Conservation (phyloP, 2,888 invertebrate species). For the Drosophila pseudotalamancana region DNA sequence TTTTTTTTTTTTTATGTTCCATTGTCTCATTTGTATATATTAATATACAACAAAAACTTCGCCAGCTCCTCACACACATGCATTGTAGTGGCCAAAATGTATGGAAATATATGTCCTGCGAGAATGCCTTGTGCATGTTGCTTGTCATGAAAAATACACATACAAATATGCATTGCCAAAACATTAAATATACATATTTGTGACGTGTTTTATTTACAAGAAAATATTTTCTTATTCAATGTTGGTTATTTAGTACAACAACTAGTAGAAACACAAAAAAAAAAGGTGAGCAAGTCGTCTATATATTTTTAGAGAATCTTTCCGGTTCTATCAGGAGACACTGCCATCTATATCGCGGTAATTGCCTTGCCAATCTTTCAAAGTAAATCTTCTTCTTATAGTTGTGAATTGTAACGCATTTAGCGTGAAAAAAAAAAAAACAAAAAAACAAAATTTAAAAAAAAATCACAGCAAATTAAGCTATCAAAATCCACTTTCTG, state of each 20-base stretch:
- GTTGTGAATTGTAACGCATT: not conserved
- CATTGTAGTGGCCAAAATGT: constrained; percentile 3
- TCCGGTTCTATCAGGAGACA: no score
- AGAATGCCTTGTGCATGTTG: constrained; percentile 8
- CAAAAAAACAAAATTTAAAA: not conserved
- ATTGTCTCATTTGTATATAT: constrained; percentile 3
- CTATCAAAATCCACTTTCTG: not conserved
- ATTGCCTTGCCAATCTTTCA: not conserved
- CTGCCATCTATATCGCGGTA: no score
- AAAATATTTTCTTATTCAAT: not conserved
- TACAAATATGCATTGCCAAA: constrained; percentile 2
- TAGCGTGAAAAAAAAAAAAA: not conserved
- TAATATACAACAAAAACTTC: not conserved
- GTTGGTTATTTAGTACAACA: not conserved
- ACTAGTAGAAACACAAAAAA: no score
- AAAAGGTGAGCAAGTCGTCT: not conserved
- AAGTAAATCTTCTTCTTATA: not conserved
- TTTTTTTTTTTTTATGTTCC: not conserved
- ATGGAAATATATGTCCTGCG: not conserved
- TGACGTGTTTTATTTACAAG: constrained; percentile 3
- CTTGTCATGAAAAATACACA: not conserved
- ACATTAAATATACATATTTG: not conserved
- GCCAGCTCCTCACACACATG: not conserved
- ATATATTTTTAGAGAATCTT: no score
- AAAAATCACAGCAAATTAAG: no score